Base-by-base conservation (phyloP, 2,113 vertebrate species). In the Ahaetulla prasina region DNA sequence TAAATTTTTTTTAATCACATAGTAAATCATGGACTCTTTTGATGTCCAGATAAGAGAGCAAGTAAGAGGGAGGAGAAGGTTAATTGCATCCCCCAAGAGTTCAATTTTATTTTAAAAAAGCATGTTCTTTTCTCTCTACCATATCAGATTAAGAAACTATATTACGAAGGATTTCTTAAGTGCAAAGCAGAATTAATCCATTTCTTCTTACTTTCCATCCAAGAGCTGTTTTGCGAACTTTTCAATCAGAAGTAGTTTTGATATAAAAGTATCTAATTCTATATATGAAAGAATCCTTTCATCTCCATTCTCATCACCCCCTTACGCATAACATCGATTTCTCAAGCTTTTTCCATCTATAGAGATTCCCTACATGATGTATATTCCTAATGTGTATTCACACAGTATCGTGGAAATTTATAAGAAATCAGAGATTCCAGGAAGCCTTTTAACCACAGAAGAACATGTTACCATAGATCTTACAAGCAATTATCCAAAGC, bases 111-210 rank as follows among this genome's bases (percentile, higher is more conserved):
- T 80, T 80, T 80, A 0, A 80, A 80, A 80, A 10, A 20, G 3
- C 74, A 39, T 57, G 57, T 25, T 39, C 35, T 57, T 54, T 88
- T 88, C 9, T 25, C 22, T 54, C 39, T 54, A 45, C 39, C 14
- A 20, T 39, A 85, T 30, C 74, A 91, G 90, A 8, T 10, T 16
- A 85, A 85, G 25, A 91, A 96, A 25, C 6, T 14, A 3, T 47
- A 47, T 84, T 95, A 96, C 92, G 94, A 96, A 96, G 88, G 22
- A 47, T 52, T 0, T 89, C 43, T 88, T 88, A 91, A 90, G 93
- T 94, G 93, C 68, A 94, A 85, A 91, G 93, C 91, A 74, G 35
- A 91, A 43, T 80, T 80, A 80, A 3, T 80, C 74, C 74, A 80
- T 18, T 80, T 80, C 68, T 7, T 39, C 18, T 80, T 80, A 80